Evolutionary conservation across 1,140 invertebrate species (phyloP), one percentile per base, ranked within the genome.

Genomic region (Zaprionus lachaisei): DNA sequence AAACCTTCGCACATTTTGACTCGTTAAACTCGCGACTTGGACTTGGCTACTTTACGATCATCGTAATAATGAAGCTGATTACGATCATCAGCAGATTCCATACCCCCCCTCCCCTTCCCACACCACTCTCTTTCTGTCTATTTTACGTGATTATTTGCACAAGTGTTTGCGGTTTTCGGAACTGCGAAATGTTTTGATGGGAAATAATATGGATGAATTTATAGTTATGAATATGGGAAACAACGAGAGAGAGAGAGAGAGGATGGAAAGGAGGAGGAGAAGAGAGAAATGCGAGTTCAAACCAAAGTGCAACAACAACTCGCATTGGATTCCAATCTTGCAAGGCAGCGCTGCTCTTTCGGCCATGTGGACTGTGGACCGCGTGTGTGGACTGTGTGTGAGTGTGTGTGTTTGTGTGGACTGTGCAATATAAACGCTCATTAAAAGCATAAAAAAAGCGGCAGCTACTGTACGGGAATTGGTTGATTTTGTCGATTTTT

Each of bases 381-480:
- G 55, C 41, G 41, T 44, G 38, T 49, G 47, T 51, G 47, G 37
- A 41, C 34, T 49, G 15, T 79, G 73, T 41, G 38, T 41, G 14
- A n/a, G 14, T 41, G 38, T 41, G 38, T 31, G 2, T 41, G 38
- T 34, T 9, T n/a, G 38, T 51, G 47, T 51, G 20, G 37, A 41
- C 34, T 55, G 24, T 79, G 77, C 79, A 76, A 85, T 90, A 90
- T 85, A 90, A 90, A 90, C 87, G 85, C 79, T 85, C 85, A 90
- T 90, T 89, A 91, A 90, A 90, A 90, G 77, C 82, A 81, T 80
- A 77, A 90, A 84, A 38, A 87, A 80, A 83, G 61, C 66, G 66
- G 79, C 85, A 73, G 85, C 85, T 90, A 91, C 85, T 90, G 85
- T 90, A 82, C 77, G 80, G 86, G 54, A 81, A 89, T 90, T 90